A percentile compares a stretch with the other conserved stretches of the same genome.
These are phyloP conservation scores for Leptinotarsa peninsularis DNA, from an alignment of 2,888 invertebrate species.

Conservation along the genomic window DNA sequence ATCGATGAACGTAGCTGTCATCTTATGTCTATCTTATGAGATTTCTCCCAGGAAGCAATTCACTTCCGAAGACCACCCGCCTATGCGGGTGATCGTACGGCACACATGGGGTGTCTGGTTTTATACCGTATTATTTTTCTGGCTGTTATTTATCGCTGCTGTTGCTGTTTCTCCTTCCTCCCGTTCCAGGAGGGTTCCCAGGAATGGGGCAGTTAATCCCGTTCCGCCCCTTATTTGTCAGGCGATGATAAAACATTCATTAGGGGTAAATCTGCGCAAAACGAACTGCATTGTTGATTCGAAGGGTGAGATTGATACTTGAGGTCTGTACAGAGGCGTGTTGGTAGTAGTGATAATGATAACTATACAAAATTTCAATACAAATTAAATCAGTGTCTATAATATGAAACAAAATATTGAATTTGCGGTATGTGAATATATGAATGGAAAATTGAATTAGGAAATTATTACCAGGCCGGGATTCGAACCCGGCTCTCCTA, in stretches of 20 bases:
- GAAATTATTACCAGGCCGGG: too few relatives aligned
- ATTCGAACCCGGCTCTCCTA: too few relatives aligned
- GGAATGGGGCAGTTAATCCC: constrained; percentile 8
- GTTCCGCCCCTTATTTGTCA: neutral
- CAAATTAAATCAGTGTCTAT: too few relatives aligned
- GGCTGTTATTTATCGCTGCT: constrained; percentile 20
- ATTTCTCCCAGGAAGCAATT: constrained; percentile 5
- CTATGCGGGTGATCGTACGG: neutral
- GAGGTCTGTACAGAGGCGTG: neutral
- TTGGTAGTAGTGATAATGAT: neutral
- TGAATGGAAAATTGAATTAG: too few relatives aligned
- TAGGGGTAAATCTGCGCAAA: neutral
- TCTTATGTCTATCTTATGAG: neutral
- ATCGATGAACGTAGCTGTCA: constrained; percentile 10
- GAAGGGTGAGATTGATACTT: neutral
- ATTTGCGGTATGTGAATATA: too few relatives aligned
- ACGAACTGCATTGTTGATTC: neutral
- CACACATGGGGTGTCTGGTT: constrained; percentile 15
- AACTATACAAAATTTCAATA: too few relatives aligned
- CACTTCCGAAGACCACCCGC: neutral
- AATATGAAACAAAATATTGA: too few relatives aligned
- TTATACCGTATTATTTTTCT: constrained; percentile 24
- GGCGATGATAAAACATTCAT: constrained; percentile 14
- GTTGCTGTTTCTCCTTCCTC: constrained; percentile 14
- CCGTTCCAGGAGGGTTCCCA: neutral